Evolutionary conservation across 2,888 invertebrate genomes (phyloP), one percentile per base, ranked within the genome.

Genomic region (Idaea dimidiata): DNA sequence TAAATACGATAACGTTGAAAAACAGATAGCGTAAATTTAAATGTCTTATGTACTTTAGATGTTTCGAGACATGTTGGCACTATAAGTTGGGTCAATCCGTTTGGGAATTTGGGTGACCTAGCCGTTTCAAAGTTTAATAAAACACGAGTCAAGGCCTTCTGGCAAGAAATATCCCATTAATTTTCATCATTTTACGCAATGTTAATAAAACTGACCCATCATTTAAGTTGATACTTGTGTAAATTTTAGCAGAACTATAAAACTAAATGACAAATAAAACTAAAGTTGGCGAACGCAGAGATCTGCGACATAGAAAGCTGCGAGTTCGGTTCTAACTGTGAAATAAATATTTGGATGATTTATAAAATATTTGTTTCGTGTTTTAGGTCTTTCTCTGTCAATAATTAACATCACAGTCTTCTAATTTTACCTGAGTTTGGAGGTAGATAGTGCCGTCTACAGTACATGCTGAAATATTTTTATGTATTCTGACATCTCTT

Each of bases 91-190:
- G 54, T 55, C 59, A 60, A 18, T 16, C 17, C 55, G 61, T 59
- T 16, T 18, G 58, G 33, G 57, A 56, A 63, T 64, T 62, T 64
- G 62, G 62, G 67, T 67, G 60, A 66, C 64, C 64, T 64, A 58
- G 57, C 61, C 64, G 64, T 63, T 64, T 64, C 54, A 58, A 59
- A 60, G 60, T 43, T 66, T 64, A 64, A 62, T 64, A 64, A 60
- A 66, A 57, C 59, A 63, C 60, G 61, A 66, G 68, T 69, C 71
- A 71, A 68, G 71, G 69, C 54, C 57, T 55, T 59, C 68, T 68
- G 71, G 69, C 71, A 71, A 59, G 43, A 43, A 10, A 43, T 43
- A 8, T 43, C 43, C 10, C 43, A 43, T 43, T 43, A 43, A 43
- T 43, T 43, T 43, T 43, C 43, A 43, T 43, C 43, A 43, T 14